Evolutionary conservation across 1,140 invertebrate genomes (phyloP), one percentile per base, ranked within the genome.

Genomic region (Brachionus calyciflorus): DNA sequence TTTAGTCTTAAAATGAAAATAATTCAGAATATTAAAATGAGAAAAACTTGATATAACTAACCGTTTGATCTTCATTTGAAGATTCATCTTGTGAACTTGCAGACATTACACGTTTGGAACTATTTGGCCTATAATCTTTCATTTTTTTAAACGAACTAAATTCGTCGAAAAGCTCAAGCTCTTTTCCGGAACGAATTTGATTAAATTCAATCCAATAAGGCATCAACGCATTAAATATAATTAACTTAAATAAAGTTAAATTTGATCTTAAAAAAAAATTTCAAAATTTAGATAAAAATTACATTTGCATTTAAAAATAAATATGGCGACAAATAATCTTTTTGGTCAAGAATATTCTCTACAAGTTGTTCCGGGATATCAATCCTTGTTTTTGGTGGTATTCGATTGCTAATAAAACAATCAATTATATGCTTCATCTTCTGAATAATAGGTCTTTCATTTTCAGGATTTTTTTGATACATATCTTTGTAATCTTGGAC

Each of bases 371-470:
- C 69, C 3, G 46, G 46, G 24, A 73, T 55, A 12, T 49, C 51
- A 24, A 73, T 55, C 51, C 69, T 49, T 4, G 33, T 73, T 51
- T 33, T 37, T 21, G 69, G 69, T 26, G 69, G 69, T 19, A 73
- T 73, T 21, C 69, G n/a, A 26, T 73, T 73, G 40, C 51, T 73
- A 7, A 73, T 73, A 73, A 73, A 73, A 51, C 46, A 51, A 17
- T 73, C 69, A 30, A 73, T 55, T 12, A 73, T 49, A 55, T 73
- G 69, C n/a, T 73, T 73, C 51, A 73, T 73, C 41, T 73, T 73
- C 19, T 51, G 51, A n/a, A 73, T 73, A 12, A 55, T 55, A 12
- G 69, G 30, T 73, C 69, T 49, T 51, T 73, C 51, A 14, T 73
- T 41, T 73, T 73, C 46, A 17, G 69, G 69, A 51, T 51, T 51